phyloP scores from a whole-genome alignment of 2,797 vertebrate genomes.

The Molossus alvarezi region DNA sequence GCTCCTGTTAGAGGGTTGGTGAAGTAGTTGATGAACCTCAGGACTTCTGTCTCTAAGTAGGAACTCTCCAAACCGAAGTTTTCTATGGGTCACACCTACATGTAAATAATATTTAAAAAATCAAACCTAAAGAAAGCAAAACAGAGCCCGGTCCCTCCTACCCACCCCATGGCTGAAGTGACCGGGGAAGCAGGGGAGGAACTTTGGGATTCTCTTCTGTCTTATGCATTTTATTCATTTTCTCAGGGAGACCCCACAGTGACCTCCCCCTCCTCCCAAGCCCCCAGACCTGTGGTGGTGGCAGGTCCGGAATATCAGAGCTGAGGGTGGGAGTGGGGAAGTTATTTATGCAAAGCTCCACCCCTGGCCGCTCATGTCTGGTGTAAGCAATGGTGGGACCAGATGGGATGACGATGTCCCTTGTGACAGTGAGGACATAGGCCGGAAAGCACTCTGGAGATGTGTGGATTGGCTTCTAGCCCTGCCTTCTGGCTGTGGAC shows the following conservation, averaged over 20 bases:
- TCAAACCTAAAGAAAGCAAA: background rate
- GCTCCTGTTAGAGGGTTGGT: background rate
- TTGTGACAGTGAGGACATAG: background rate
- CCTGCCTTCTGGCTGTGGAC: background rate
- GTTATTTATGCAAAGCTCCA: background rate
- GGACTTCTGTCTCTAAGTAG: background rate
- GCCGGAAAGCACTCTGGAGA: background rate
- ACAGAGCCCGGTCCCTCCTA: background rate
- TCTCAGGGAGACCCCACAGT: background rate
- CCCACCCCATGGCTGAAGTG: background rate
- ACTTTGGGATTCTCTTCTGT: background rate
- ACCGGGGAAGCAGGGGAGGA: no score
- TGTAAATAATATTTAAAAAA: conserved; percentile 6
- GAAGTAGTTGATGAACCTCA: background rate
- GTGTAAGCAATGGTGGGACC: background rate
- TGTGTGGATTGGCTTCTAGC: background rate
- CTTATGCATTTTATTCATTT: background rate
- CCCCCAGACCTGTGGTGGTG: background rate
- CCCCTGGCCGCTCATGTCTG: background rate
- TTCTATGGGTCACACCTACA: background rate
- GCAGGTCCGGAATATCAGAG: background rate
- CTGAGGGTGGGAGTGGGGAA: background rate
- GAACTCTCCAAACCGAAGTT: background rate
- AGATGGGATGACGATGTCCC: background rate
- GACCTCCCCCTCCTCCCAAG: background rate